Base-by-base conservation (phyloP, 2,113 vertebrate species). In the Grammomys dolichurus region DNA sequence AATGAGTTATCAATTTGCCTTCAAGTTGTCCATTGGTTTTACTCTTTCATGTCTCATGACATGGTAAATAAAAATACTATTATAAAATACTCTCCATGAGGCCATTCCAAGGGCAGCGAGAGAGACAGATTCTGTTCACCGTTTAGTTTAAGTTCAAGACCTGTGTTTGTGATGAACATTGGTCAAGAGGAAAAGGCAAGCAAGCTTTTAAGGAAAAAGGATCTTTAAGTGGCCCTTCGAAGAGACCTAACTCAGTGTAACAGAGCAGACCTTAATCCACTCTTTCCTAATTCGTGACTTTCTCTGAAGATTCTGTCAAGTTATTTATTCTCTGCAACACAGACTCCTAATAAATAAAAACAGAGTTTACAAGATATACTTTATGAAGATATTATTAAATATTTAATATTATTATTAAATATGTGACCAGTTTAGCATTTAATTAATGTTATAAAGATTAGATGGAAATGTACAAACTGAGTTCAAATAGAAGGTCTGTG, bases 161-260 rank as follows among this genome's bases (percentile, higher is more conserved):
- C 46, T 93, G 78, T 81, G 77, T 87, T 93, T 93, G 75, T 76
- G 54, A 90, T 93, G 6, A 31, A 94, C 11, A 20, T 43, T 95
- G 20, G 10, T 8, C 28, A 76, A 77, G 46, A 93, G 24, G 26
- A 40, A 17, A 92, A 81, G 11, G 58, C 72, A 90, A 94, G 76
- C 85, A 48, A 70, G 5, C 7, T 70, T 72, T 24, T 78, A 90
- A 28, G 20, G 82, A 51, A 11, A 85, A 40, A 73, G 43, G 16
- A 67, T 9, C 80, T 60, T 67, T 87, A 77, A 94, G 31, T 28
- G 91, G 48, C 84, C 90, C 86, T 89, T 67, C n/a, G 90, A 40
- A 40, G 69, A 6, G 5, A 67, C 11, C 60, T 95, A 96, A 96
- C 95, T 97, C 89, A 92, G 73, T 94, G 8, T 9, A 58, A 40